These are phyloP conservation scores for Cantharis flavilabris DNA, from an alignment of 2,888 invertebrate species.

Conservation along the genomic window DNA sequence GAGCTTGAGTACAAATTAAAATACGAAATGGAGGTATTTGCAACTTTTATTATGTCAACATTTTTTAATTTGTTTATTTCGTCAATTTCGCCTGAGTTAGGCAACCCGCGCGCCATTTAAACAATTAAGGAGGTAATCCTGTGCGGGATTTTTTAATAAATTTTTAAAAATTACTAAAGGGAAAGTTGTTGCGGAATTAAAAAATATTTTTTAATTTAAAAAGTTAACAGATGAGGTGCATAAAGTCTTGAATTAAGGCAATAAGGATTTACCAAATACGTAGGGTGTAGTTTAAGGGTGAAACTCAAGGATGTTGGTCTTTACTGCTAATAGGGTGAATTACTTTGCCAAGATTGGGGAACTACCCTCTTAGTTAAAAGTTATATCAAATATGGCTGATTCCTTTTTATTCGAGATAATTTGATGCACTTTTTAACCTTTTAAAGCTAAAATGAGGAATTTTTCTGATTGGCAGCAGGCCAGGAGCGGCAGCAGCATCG, in stretches of 20 bases:
- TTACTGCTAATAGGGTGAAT: constrained; percentile 41
- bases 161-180: background rate
- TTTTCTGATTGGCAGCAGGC: background rate
- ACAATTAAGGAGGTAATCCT: background rate
- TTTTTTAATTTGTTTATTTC: background rate
- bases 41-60: background rate
- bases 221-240: constrained; percentile 19
- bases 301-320: constrained; percentile 34
- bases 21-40: background rate
- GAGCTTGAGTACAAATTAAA: constrained; percentile 51
- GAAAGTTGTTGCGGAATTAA: background rate
- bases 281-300: constrained; percentile 28
- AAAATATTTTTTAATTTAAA: constrained; percentile 3
- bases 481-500: background rate
- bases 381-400: constrained; percentile 31
- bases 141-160: background rate
- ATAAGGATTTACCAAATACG: constrained; percentile 33
- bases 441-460: background rate
- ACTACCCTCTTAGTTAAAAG: constrained; percentile 31
- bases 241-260: constrained; percentile 28
- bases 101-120: background rate
- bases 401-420: constrained; percentile 11
- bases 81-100: background rate
- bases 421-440: background rate
- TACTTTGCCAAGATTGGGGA: constrained; percentile 36